Percentiles rank a stretch among this genome's conserved stretches.
phyloP scores from a whole-genome alignment of 2,888 invertebrate species.

The Eupelmus urozonus region DNA sequence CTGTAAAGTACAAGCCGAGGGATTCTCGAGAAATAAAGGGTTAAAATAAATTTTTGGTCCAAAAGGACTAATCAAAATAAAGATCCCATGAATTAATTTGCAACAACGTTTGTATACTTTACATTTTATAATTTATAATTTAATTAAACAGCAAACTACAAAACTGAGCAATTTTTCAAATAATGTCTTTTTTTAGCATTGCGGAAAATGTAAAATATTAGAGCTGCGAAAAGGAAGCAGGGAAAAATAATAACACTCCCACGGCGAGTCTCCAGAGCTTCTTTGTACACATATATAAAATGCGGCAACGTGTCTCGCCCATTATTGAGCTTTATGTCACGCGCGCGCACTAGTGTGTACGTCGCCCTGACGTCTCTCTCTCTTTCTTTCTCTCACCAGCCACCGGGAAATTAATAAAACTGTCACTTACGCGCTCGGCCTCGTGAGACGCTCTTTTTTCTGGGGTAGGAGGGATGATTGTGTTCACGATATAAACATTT shows the following conservation, averaged over 20 bases:
- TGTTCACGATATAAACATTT: slow-evolving; percentile 32
- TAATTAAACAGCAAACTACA: too few species aligned
- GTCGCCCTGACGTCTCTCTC: slow-evolving; percentile 16
- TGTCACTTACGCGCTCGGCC: slow-evolving; percentile 82
- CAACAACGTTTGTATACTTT: too few species aligned
- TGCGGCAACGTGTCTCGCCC: slow-evolving; percentile 34
- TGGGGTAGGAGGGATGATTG: neutral
- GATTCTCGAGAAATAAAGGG: slow-evolving; percentile 1
- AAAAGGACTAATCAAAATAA: neutral
- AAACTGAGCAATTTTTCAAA: too few species aligned
- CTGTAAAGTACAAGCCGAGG: slow-evolving; percentile 36
- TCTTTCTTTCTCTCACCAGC: slow-evolving; percentile 59
- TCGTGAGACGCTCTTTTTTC: slow-evolving; percentile 1
- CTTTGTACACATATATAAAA: neutral
- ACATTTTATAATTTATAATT: slow-evolving; percentile 5
- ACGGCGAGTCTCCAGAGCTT: neutral
- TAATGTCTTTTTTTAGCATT: too few species aligned
- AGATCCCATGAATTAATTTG: too few species aligned
- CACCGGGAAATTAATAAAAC: slow-evolving; percentile 85
- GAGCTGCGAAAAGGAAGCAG: neutral
- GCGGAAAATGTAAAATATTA: too few species aligned
- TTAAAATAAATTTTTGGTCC: neutral
- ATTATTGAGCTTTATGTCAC: slow-evolving; percentile 72
- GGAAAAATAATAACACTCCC: slow-evolving; percentile 22
- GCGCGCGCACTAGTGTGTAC: neutral